A percentile compares a stretch with the other conserved stretches of the same genome.
phyloP scores from a whole-genome alignment of 2,888 invertebrate species.

The Sthenelais limicola region DNA sequence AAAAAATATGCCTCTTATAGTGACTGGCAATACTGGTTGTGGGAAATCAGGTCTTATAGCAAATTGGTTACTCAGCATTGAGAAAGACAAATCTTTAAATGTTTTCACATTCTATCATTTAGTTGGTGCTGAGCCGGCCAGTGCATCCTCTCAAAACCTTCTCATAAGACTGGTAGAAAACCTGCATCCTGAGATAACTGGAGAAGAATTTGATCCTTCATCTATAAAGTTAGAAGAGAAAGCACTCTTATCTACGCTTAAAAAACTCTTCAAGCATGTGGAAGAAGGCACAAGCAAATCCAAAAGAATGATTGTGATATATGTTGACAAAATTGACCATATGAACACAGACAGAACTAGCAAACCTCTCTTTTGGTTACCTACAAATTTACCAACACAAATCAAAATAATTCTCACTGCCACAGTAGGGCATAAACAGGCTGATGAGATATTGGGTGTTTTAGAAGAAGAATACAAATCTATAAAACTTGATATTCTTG shows the following conservation, averaged over 20 bases:
- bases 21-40: constrained; percentile 59
- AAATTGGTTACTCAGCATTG: constrained; percentile 54
- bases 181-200: background rate
- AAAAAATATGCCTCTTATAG: constrained; percentile 42
- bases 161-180: background rate
- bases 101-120: constrained; percentile 63
- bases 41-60: constrained; percentile 65
- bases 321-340: constrained; percentile 12
- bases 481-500: background rate
- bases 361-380: constrained; percentile 42
- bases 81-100: constrained; percentile 43
- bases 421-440: background rate
- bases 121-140: constrained; percentile 47
- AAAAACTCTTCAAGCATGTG: background rate
- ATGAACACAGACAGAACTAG: background rate
- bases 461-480: background rate
- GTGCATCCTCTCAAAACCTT: constrained; percentile 17
- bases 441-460: background rate
- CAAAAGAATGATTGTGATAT: constrained; percentile 8
- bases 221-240: background rate
- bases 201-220: background rate
- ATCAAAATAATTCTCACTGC: constrained; percentile 39
- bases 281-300: background rate
- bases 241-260: background rate
- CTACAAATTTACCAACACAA: constrained; percentile 27